A percentile compares a stretch with the other conserved stretches of the same genome.
Evolutionary conservation across 2,888 invertebrate genomes (phyloP).

Genomic region (Plagiodera versicolora): DNA sequence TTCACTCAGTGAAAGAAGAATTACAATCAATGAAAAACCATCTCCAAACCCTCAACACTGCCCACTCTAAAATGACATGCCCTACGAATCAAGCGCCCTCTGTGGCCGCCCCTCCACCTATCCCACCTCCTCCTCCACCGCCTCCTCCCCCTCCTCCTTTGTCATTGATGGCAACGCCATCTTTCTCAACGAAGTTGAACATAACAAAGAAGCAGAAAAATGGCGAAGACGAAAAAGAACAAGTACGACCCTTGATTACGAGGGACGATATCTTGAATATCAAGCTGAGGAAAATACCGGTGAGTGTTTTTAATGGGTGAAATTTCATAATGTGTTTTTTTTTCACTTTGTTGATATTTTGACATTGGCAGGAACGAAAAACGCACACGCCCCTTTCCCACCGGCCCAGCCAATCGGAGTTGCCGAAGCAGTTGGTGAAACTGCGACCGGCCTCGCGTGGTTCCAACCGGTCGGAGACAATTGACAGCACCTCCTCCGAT

Average conservation of each 20-base stretch:
- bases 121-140: slow-evolving; percentile 41
- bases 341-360: slow-evolving; percentile 1
- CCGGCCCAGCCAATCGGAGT: slow-evolving; percentile 37
- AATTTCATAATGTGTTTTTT: not conserved
- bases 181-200: slow-evolving; percentile 34
- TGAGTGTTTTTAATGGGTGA: slow-evolving; percentile 42
- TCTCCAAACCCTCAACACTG: slow-evolving; percentile 25
- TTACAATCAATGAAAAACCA: slow-evolving; percentile 26
- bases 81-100: slow-evolving; percentile 11
- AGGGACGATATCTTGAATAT: slow-evolving; percentile 52
- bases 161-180: slow-evolving; percentile 26
- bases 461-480: slow-evolving; percentile 19
- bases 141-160: slow-evolving; percentile 37
- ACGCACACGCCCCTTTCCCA: slow-evolving; percentile 20
- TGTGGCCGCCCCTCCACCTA: not conserved
- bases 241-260: slow-evolving; percentile 48
- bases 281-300: slow-evolving; percentile 48
- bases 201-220: slow-evolving; percentile 30
- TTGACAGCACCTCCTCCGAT: slow-evolving; percentile 28
- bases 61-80: too few species aligned
- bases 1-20: slow-evolving; percentile 15
- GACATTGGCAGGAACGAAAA: slow-evolving; percentile 37
- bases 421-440: slow-evolving; percentile 48
- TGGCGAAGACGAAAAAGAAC: slow-evolving; percentile 19
- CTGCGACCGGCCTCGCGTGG: slow-evolving; percentile 42